Base-by-base conservation (phyloP, 2,113 vertebrate genomes). In the Takifugu flavidus region DNA sequence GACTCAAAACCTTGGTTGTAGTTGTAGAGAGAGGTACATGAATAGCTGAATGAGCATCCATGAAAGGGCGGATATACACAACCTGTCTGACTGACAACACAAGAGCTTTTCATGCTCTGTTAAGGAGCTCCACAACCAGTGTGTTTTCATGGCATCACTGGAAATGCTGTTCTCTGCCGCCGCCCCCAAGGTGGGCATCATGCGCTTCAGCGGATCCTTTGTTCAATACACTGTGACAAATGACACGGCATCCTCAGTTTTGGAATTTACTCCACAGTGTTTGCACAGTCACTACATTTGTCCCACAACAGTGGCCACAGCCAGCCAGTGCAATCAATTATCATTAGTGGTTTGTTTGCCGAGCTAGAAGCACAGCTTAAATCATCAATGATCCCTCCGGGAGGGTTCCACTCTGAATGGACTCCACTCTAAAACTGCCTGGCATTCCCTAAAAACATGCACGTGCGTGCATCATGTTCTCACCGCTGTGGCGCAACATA, bases 51-150 rank as follows among this genome's bases (percentile, higher is more conserved):
- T 70, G 54, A 25, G 65, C 69, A 25, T 69, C 76, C 62, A 64
- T 46, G 42, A 56, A 58, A n/a, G 53, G 49, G 53, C 66, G 65
- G 70, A 78, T 79, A 74, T 53, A 49, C 34, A 67, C 75, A 82
- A 84, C 70, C 74, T 69, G 71, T 12, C 50, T 66, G 67, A 58
- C 66, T 56, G 61, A 79, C 72, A 64, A 79, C 60, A 77, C 76
- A 76, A 80, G 62, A 78, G 65, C 75, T 75, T 80, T 87, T 78
- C 80, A 85, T 75, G 80, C 74, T 78, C 59, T 75, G 84, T 87
- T 80, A 78, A 28, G 55, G 65, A 63, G 74, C 74, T 76, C 72
- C 62, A 58, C 59, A 58, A 78, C 63, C 59, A 66, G 34, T 57
- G 67, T 39, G 59, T 62, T 67, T 73, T 70, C 67, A 73, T 63